These are phyloP conservation scores for Bursaphelenchus okinawaensis DNA, from an alignment of 2,888 invertebrate species.

Conservation along the genomic window DNA sequence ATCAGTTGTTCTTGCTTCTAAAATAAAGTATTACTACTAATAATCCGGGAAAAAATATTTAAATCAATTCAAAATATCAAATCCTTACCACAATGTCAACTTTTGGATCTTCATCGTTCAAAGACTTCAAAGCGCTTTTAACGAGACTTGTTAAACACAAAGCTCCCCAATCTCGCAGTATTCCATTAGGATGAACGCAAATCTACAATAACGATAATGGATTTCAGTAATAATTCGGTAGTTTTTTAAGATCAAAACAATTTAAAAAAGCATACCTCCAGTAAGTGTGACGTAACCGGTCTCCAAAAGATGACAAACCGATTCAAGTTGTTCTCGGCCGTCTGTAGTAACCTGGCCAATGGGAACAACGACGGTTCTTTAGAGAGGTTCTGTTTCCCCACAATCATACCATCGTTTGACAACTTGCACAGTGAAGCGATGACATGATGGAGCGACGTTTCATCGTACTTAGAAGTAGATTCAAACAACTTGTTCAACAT, in stretches of 20 bases:
- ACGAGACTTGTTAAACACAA: slow-evolving; percentile 90
- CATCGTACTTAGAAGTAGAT: slow-evolving; percentile 31
- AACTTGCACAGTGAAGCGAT: slow-evolving; percentile 92
- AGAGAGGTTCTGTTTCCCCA: slow-evolving; percentile 26
- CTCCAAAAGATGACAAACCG: slow-evolving; percentile 90
- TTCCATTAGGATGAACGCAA: slow-evolving; percentile 51
- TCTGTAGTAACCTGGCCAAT: slow-evolving; percentile 94
- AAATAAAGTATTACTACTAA: too few species aligned
- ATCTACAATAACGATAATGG: slow-evolving; percentile 29
- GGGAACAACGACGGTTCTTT: slow-evolving; percentile 93
- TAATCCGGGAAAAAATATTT: too few species aligned
- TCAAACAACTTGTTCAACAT: slow-evolving; percentile 37
- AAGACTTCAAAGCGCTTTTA: slow-evolving; percentile 8
- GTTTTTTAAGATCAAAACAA: not conserved
- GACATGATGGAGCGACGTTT: slow-evolving; percentile 73
- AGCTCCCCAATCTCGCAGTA: slow-evolving; percentile 90
- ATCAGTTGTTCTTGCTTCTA: slow-evolving; percentile 77
- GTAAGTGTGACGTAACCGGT: slow-evolving; percentile 86
- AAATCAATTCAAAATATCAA: slow-evolving; percentile 5
- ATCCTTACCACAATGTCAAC: not conserved
- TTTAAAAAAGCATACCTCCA: slow-evolving; percentile 62
- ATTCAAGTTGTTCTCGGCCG: slow-evolving; percentile 84
- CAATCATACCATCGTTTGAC: slow-evolving; percentile 74
- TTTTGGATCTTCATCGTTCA: not conserved
- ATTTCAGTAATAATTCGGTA: not conserved